Evolutionary conservation across 2,113 vertebrate species (phyloP), one percentile per base, ranked within the genome.

Genomic region (Hoplias malabaricus): DNA sequence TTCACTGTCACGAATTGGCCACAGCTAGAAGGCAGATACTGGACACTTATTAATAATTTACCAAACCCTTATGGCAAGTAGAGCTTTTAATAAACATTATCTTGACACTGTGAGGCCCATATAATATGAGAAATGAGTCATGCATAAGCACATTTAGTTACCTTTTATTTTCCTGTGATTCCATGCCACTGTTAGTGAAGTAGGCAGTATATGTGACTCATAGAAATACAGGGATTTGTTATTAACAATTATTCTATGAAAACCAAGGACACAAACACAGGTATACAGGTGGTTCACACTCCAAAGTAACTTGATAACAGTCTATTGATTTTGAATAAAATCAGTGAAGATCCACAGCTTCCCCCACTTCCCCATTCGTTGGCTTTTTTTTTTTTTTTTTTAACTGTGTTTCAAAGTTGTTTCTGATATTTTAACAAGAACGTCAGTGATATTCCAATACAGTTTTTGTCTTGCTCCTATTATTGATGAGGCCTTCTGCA

Each of bases 11-110:
- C 54, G 66, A 74, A 36, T 33, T 19, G 3, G n/a, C 62, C 78
- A 48, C 19, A 9, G 57, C 40, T 68, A 34, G 33, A 83, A 43
- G 71, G 16, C 63, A 29, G 29, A 72, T 40, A 56, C 73, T 14
- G 25, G 7, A 23, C 75, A 1, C 27, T 63, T 27, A 74, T 78
- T 65, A 75, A 80, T 83, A 71, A 83, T 75, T 74, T 27, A 83
- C 71, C 16, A 70, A 70, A 10, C 29, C 38, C n/a, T 56, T 67
- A 53, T 4, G 0, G 67, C 69, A 10, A 62, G n/a, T 48, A 56
- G 62, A 27, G 59, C 69, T 54, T 71, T 42, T 29, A 68, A 42
- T 65, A 71, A 69, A 69, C 80, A 48, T 70, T 73, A 48, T 62
- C 36, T 59, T 36, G 63, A 43, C 63, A 80, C 54, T 23, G 12